These are phyloP conservation scores for Rhynchotus rufescens DNA, from an alignment of 2,797 vertebrate species.

Conservation along the genomic window DNA sequence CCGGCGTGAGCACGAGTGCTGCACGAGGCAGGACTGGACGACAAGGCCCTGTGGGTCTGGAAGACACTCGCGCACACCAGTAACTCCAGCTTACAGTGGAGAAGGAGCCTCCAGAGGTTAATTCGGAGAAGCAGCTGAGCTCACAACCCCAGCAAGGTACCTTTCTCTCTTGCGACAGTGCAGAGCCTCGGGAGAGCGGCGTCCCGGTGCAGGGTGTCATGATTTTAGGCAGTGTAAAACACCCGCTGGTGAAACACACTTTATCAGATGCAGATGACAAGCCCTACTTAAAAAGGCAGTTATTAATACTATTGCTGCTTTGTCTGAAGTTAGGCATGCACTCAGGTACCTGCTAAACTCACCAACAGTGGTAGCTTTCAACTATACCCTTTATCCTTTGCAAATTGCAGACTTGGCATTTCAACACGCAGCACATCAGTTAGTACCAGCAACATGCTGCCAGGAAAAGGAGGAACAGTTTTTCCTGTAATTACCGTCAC, in stretches of 20 bases:
- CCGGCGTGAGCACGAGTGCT: neutral
- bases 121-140: neutral
- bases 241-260: rapidly evolving
- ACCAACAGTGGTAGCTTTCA: neutral
- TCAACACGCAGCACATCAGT: rapidly evolving
- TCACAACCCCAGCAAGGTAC: neutral
- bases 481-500: neutral
- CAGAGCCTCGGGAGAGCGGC: neutral
- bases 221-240: neutral
- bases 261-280: neutral
- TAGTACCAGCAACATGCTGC: rapidly evolving
- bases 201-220: neutral
- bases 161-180: neutral
- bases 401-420: neutral
- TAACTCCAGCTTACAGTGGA: neutral
- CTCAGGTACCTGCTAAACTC: neutral
- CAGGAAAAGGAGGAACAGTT: neutral
- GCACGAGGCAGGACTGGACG: neutral
- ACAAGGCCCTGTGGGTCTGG: rapidly evolving
- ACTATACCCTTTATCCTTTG: neutral
- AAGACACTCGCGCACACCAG: rapidly evolving
- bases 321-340: neutral
- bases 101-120: neutral
- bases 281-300: neutral
- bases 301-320: neutral